These are phyloP conservation scores for Prunella strophiata DNA, from an alignment of 2,797 vertebrate genomes.

Conservation along the genomic window DNA sequence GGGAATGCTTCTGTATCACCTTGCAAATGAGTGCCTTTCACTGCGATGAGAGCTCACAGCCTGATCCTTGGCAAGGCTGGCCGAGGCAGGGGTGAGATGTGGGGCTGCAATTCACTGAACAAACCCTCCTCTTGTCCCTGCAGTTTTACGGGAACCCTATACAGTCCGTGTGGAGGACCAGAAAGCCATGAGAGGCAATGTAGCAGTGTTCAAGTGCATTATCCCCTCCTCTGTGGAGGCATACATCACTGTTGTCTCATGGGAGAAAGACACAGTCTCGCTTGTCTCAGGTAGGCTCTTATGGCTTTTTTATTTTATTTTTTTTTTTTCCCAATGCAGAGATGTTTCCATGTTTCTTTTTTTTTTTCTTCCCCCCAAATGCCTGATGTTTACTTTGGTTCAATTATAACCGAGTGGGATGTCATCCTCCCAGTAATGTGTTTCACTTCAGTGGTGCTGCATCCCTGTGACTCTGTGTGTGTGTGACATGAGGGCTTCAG, in stretches of 20 bases:
- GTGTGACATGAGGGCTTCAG: constrained; percentile 7
- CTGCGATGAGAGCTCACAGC: neutral
- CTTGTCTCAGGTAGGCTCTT: constrained; percentile 94
- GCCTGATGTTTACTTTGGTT: neutral
- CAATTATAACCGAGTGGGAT: neutral
- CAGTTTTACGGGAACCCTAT: constrained; percentile 99
- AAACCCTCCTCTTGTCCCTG: neutral
- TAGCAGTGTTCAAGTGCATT: constrained; percentile 99
- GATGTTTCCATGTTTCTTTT: neutral
- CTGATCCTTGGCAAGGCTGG: too few species aligned
- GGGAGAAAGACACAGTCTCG: constrained; percentile 99
- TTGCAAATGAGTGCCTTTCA: neutral
- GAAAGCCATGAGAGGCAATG: constrained; percentile 99
- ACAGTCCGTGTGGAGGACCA: constrained; percentile 99
- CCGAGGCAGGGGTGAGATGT: rapidly evolving
- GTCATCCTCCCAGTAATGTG: neutral
- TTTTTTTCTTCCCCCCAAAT: rapidly evolving
- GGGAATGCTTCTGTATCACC: neutral
- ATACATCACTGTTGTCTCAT: constrained; percentile 96
- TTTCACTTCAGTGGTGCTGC: neutral
- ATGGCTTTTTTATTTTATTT: neutral
- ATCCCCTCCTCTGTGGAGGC: constrained; percentile 98
- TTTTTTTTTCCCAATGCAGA: neutral
- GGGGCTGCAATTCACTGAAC: rapidly evolving
- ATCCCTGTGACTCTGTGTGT: neutral